Percentiles rank a stretch among this genome's conserved stretches.
These are phyloP conservation scores for Stenolophus ochropezus DNA, from an alignment of 2,888 invertebrate species.

Conservation along the genomic window DNA sequence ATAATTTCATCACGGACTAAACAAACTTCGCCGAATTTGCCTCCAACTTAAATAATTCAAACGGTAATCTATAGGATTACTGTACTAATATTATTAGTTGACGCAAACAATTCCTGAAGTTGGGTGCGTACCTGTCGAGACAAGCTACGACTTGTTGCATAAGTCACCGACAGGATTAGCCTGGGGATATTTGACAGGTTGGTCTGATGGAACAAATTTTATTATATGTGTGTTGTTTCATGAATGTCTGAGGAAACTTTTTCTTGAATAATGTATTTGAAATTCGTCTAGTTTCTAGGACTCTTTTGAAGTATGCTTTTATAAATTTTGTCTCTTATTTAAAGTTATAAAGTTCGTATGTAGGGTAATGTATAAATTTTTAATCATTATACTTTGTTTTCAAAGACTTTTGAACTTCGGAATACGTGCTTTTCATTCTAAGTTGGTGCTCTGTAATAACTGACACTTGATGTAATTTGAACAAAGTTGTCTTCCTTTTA, in stretches of 20 bases:
- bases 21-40: constrained; percentile 37
- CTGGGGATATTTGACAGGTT: constrained; percentile 1
- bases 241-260: constrained; percentile 10
- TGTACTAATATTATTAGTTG: constrained; percentile 45
- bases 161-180: constrained; percentile 11
- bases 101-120: constrained; percentile 42
- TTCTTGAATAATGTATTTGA: constrained; percentile 11
- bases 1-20: constrained; percentile 31
- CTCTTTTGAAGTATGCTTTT: constrained; percentile 19
- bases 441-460: not conserved
- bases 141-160: no score
- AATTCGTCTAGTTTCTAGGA: constrained; percentile 3
- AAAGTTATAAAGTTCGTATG: constrained; percentile 4
- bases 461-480: not conserved
- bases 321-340: constrained; percentile 6
- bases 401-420: not conserved
- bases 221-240: not conserved
- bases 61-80: constrained; percentile 34
- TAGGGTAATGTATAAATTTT: constrained; percentile 7
- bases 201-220: not conserved
- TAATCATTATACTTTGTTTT: constrained; percentile 10
- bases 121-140: no score
- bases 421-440: not conserved
- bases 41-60: constrained; percentile 44
- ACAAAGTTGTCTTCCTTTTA: not conserved